A percentile compares a stretch with the other conserved stretches of the same genome.
Evolutionary conservation across 2,888 invertebrate species (phyloP).

Genomic region (Synergus itoensis): DNA sequence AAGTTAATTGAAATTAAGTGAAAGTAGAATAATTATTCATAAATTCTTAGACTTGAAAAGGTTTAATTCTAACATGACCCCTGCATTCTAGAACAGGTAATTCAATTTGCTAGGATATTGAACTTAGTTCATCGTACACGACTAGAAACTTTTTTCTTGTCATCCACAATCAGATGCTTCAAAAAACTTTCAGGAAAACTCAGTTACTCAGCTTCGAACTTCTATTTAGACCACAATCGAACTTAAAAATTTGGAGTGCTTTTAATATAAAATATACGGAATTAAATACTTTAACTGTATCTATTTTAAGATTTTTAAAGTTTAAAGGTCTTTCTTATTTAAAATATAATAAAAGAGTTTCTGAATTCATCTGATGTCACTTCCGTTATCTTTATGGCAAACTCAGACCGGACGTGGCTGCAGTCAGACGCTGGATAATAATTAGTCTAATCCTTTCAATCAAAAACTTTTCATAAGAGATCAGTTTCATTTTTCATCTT

Average conservation of each 20-base stretch:
- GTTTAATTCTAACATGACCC: background rate
- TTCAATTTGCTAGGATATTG: constrained; percentile 6
- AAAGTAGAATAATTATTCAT: background rate
- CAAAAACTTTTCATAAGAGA: constrained; percentile 1
- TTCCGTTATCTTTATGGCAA: constrained; percentile 66
- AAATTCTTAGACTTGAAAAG: background rate
- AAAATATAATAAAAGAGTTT: constrained; percentile 56
- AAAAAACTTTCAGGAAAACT: background rate
- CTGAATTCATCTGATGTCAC: constrained; percentile 63
- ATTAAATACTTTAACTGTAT: background rate
- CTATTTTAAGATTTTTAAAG: background rate
- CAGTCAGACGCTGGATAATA: background rate
- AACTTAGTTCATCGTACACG: background rate
- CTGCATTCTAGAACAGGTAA: constrained; percentile 1
- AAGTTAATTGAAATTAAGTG: background rate
- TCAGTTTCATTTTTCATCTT: background rate
- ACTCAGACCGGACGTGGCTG: constrained; percentile 52
- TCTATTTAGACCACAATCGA: background rate
- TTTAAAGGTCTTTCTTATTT: constrained; percentile 44
- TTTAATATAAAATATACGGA: background rate
- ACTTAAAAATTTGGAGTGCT: background rate
- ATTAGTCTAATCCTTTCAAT: background rate
- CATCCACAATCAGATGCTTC: background rate
- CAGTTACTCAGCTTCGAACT: too few species aligned
- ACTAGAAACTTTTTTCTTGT: background rate